These are phyloP conservation scores for Xiphophorus hellerii DNA, from an alignment of 2,113 vertebrate species.

Conservation along the genomic window DNA sequence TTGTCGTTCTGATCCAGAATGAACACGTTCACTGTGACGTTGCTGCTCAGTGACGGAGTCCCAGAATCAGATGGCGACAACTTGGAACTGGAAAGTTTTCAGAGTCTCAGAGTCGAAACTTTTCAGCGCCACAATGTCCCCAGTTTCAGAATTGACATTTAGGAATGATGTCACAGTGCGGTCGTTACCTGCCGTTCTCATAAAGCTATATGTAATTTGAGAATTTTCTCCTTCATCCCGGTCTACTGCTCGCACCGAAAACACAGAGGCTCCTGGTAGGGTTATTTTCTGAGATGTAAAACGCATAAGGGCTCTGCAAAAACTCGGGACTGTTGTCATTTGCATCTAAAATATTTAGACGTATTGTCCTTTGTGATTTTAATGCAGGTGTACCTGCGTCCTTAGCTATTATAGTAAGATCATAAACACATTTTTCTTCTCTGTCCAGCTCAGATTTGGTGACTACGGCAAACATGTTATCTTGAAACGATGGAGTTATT, in stretches of 20 bases:
- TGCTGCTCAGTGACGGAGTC: too few species aligned
- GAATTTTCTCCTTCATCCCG: slow-evolving; percentile 54
- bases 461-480: slow-evolving; percentile 73
- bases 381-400: slow-evolving; percentile 72
- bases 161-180: slow-evolving; percentile 61
- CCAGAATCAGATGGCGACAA: too few species aligned
- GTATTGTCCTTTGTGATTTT: slow-evolving; percentile 65
- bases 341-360: slow-evolving; percentile 66
- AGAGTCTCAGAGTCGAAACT: slow-evolving; percentile 2
- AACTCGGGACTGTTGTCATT: slow-evolving; percentile 74
- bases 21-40: too few species aligned
- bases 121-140: slow-evolving; percentile 46
- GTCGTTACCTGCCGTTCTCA: slow-evolving; percentile 21
- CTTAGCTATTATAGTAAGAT: slow-evolving; percentile 68
- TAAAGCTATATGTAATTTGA: slow-evolving; percentile 54
- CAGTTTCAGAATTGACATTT: slow-evolving; percentile 61
- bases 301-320: slow-evolving; percentile 37
- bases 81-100: too few species aligned
- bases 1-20: too few species aligned
- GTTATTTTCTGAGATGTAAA: slow-evolving; percentile 72
- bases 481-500: slow-evolving; percentile 66
- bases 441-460: slow-evolving; percentile 74
- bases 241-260: slow-evolving; percentile 63
- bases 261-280: slow-evolving; percentile 46
- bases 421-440: slow-evolving; percentile 64